Evolutionary conservation across 2,113 vertebrate genomes (phyloP).

Genomic region (Cheilinus undulatus): DNA sequence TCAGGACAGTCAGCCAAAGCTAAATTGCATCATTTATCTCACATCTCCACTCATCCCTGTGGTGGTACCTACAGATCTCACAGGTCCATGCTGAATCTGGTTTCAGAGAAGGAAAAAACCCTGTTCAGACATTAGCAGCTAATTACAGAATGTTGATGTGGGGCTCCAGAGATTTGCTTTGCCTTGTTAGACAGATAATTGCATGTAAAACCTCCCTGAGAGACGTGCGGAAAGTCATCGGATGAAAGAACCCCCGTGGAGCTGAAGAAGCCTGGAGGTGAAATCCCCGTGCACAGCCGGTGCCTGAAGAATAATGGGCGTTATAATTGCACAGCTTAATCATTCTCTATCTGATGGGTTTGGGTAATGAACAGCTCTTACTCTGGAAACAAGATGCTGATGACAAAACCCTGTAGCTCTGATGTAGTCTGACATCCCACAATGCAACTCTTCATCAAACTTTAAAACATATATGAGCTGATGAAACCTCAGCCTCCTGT

Average conservation of each 20-base stretch:
- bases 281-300: neutral
- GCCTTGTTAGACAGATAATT: constrained; percentile 75
- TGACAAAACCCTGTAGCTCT: constrained; percentile 2
- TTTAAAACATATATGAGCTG: neutral
- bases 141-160: constrained; percentile 62
- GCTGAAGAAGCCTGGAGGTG: constrained; percentile 8
- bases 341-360: constrained; percentile 7
- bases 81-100: constrained; percentile 25
- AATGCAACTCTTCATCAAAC: neutral
- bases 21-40: constrained; percentile 41
- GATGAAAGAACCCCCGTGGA: constrained; percentile 17
- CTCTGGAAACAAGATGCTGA: neutral
- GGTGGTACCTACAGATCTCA: constrained; percentile 31
- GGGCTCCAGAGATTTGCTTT: constrained; percentile 54
- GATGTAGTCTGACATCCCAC: neutral
- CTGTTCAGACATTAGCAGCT: constrained; percentile 41
- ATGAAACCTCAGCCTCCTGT: neutral
- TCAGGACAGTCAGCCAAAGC: neutral
- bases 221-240: constrained; percentile 1
- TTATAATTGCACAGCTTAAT: constrained; percentile 4
- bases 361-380: neutral
- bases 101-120: constrained; percentile 34
- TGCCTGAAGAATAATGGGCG: neutral
- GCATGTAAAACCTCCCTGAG: constrained; percentile 46
- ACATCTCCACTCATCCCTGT: neutral